These are phyloP conservation scores for Spodoptera frugiperda DNA, from an alignment of 1,140 invertebrate species.

Conservation along the genomic window DNA sequence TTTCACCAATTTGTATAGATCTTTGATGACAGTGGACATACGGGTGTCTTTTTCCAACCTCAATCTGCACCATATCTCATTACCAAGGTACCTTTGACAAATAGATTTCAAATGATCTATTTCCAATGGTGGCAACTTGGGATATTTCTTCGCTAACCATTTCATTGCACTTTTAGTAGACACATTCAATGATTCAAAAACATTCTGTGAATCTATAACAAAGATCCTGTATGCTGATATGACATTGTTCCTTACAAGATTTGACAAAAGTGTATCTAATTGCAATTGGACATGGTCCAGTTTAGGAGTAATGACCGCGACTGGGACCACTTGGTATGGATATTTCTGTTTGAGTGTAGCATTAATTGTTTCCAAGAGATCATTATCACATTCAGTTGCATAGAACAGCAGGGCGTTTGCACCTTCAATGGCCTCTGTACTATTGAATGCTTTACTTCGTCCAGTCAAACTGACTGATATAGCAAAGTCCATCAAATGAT, in stretches of 20 bases:
- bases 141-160: conserved; percentile 87
- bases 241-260: conserved; percentile 63
- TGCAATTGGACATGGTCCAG: conserved; percentile 52
- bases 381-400: conserved; percentile 64
- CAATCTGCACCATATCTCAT: conserved; percentile 89
- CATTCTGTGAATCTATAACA: conserved; percentile 64
- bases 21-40: conserved; percentile 81
- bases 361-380: conserved; percentile 75
- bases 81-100: conserved; percentile 87
- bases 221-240: conserved; percentile 80
- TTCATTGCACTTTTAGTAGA: conserved; percentile 85
- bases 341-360: conserved; percentile 80
- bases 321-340: conserved; percentile 74
- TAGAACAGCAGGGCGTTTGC: conserved; percentile 81
- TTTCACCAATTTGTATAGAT: conserved; percentile 87
- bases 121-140: conserved; percentile 86
- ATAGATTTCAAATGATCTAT: conserved; percentile 87
- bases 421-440: conserved; percentile 76
- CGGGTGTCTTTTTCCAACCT: conserved; percentile 83
- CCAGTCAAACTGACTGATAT: conserved; percentile 75
- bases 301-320: conserved; percentile 72
- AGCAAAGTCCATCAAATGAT: conserved; percentile 81
- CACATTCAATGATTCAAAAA: conserved; percentile 68
- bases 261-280: conserved; percentile 61
- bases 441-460: conserved; percentile 61